phyloP scores from a whole-genome alignment of 1,140 invertebrate species.

The Drosophila pandora region DNA sequence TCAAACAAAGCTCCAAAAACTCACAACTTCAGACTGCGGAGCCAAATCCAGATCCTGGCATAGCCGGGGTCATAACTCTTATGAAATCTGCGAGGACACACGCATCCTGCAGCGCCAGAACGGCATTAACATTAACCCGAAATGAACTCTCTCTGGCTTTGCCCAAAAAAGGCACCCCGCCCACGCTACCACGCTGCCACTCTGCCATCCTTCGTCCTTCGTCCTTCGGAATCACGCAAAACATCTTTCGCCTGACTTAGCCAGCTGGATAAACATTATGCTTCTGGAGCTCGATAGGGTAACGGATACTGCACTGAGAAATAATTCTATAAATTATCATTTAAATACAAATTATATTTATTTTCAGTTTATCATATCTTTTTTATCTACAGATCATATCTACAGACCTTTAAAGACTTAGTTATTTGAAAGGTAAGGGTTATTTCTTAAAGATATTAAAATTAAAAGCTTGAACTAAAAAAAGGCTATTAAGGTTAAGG shows the following conservation, averaged over 20 bases:
- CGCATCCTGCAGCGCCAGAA: slow-evolving; percentile 54
- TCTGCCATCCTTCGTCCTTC: too few species aligned
- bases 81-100: slow-evolving; percentile 75
- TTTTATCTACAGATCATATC: too few species aligned
- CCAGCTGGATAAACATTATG: slow-evolving; percentile 77
- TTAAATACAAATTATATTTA: neutral
- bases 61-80: slow-evolving; percentile 68
- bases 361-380: neutral
- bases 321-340: neutral
- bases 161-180: neutral
- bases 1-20: slow-evolving; percentile 13
- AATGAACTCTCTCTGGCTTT: slow-evolving; percentile 57
- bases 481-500: too few species aligned
- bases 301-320: slow-evolving; percentile 3
- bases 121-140: slow-evolving; percentile 71
- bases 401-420: too few species aligned
- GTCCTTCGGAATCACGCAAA: slow-evolving; percentile 66
- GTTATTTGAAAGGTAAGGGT: too few species aligned
- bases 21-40: neutral
- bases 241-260: slow-evolving; percentile 76
- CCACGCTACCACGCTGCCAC: too few species aligned
- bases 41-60: slow-evolving; percentile 6
- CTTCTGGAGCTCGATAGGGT: slow-evolving; percentile 14
- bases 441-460: too few species aligned
- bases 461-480: too few species aligned